phyloP scores from a whole-genome alignment of 2,888 invertebrate species.

The Rotaria magnacalcarata region DNA sequence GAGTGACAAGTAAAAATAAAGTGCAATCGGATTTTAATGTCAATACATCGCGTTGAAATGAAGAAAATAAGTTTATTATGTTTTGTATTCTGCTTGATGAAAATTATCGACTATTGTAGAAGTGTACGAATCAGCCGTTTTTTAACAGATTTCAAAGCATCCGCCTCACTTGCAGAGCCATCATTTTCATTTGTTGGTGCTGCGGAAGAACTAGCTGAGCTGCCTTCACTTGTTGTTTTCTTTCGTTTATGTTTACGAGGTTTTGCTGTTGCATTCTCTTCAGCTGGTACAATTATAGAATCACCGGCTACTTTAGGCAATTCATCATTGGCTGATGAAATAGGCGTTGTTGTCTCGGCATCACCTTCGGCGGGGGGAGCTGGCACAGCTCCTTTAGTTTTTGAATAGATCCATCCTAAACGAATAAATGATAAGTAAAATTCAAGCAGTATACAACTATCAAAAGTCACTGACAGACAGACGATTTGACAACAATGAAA shows the following conservation, averaged over 20 bases:
- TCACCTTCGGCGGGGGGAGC: background rate
- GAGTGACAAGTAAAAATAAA: background rate
- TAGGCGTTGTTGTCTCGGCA: background rate
- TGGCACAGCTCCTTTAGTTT: background rate
- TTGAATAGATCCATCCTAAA: constrained; percentile 21
- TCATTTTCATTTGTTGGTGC: background rate
- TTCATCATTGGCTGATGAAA: background rate
- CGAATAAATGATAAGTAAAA: background rate
- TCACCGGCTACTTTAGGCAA: background rate
- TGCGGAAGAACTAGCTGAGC: background rate
- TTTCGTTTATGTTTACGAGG: background rate
- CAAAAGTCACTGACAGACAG: background rate
- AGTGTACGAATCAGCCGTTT: background rate
- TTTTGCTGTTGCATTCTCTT: background rate
- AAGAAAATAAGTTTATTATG: background rate
- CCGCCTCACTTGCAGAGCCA: background rate
- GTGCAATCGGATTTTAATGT: background rate
- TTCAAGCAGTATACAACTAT: background rate
- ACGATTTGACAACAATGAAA: background rate
- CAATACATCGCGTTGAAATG: background rate
- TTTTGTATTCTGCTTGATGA: background rate
- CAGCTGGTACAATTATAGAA: background rate
- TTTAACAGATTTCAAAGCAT: background rate
- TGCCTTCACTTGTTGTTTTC: background rate
- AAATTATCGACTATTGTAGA: background rate